A percentile compares a stretch with the other conserved stretches of the same genome.
Conservation (phyloP, 2,113 vertebrate species). For the Brachyistius frenatus region DNA sequence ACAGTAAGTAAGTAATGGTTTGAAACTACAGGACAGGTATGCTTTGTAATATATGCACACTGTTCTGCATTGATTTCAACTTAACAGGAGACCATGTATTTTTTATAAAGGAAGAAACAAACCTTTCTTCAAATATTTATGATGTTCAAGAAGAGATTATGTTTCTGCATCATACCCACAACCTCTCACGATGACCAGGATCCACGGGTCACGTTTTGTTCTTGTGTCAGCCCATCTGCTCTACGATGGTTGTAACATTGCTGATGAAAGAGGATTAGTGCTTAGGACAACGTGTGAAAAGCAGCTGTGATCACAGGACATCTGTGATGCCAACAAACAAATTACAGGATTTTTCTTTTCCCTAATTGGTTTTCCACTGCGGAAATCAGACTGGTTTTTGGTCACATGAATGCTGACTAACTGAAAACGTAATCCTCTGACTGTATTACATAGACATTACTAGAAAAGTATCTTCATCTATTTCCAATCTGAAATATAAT, state of each 20-base stretch:
- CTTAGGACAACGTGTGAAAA: constrained; percentile 56
- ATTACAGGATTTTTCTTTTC: neutral
- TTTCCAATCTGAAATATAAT: neutral
- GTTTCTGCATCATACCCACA: neutral
- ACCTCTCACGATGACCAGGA: constrained; percentile 7
- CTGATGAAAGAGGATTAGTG: constrained; percentile 48
- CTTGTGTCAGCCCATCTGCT: constrained; percentile 29
- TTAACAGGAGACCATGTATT: constrained; percentile 23
- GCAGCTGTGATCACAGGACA: constrained; percentile 38
- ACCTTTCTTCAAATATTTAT: constrained; percentile 27
- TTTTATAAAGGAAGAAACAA: constrained; percentile 10
- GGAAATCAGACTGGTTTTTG: constrained; percentile 8
- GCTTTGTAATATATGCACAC: neutral
- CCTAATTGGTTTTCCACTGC: neutral
- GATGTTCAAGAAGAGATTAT: constrained; percentile 49
- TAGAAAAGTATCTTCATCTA: too few relatives aligned
- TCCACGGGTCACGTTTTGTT: constrained; percentile 13
- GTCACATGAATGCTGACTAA: neutral
- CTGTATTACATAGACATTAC: too few relatives aligned
- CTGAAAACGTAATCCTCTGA: too few relatives aligned
- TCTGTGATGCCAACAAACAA: constrained; percentile 20
- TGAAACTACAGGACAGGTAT: too few relatives aligned
- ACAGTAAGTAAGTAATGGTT: too few relatives aligned
- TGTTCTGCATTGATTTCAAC: neutral
- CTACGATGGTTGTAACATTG: neutral